Base-by-base conservation (phyloP, 2,797 vertebrate genomes). In the Poecilia picta region DNA sequence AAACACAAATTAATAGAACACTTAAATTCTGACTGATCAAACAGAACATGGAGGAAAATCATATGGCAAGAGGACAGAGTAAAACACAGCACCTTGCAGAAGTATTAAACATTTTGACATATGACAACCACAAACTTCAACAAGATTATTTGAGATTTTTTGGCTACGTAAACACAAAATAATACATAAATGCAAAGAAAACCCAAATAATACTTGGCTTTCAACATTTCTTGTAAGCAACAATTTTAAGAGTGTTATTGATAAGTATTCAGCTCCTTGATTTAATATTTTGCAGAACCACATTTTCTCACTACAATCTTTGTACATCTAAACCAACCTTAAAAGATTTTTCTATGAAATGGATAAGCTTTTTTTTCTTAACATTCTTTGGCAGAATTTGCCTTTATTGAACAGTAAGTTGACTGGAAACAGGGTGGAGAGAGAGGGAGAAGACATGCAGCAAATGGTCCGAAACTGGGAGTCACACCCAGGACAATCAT, bases 1-100 rank as follows among this genome's bases (percentile, higher is more conserved):
- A 85, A 74, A 85, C 53, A 88, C 85, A 85, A 88, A 88, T 84
- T 43, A 81, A 84, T 43, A 73, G 43, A 81, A 91, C 77, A 85
- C 70, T 79, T 78, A 83, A 76, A 81, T 89, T 74, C 68, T 85
- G n/a, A 82, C 57, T 72, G 79, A 80, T 41, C 36, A 47, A 84
- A 84, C 88, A 76, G 82, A 83, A 86, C 73, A 77, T 47, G 76
- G 87, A 3, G 73, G 70, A 6, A 31, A 62, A 39, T 10, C 33
- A 83, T 83, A 86, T 71, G 78, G 6, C 43, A 71, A 49, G 28
- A 62, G 47, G 28, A 25, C 3, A 72, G 72, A 89, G 43, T 86
- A 47, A 81, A 55, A 33, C 28, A 75, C 76, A 70, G 68, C 5
- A n/a, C 23, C 41, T 71, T 71, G 25, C 41, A 71, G 25, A 45